These are phyloP conservation scores for Pipistrellus pygmaeus DNA, from an alignment of 2,797 vertebrate genomes.

Conservation along the genomic window DNA sequence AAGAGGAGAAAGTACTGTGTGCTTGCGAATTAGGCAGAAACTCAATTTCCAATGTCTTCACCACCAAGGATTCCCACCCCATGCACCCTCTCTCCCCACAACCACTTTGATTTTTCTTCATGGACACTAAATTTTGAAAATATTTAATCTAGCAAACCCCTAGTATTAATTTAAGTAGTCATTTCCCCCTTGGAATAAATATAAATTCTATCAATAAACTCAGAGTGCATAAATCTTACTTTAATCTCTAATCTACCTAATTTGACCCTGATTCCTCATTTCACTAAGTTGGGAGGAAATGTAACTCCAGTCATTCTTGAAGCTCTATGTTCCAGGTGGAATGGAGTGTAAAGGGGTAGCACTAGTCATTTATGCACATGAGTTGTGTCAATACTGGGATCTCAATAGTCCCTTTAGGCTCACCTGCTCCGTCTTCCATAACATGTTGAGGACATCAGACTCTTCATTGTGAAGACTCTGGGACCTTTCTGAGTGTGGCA, in stretches of 20 bases:
- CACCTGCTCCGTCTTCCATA: neutral
- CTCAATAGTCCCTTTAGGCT: neutral
- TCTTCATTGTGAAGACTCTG: neutral
- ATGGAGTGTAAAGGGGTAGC: no score
- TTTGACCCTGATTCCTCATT: neutral
- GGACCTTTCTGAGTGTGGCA: neutral
- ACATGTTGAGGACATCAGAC: neutral
- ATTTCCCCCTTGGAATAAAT: slow-evolving; percentile 7
- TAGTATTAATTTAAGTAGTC: slow-evolving; percentile 22
- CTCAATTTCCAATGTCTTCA: neutral
- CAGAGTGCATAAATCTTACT: neutral
- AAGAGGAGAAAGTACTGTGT: neutral
- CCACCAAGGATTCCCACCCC: neutral
- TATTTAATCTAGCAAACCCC: slow-evolving; percentile 3
- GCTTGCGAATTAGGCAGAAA: neutral
- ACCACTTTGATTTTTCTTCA: neutral
- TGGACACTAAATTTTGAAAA: slow-evolving; percentile 13
- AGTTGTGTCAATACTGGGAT: neutral
- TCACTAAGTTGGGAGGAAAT: neutral
- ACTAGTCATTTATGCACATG: neutral
- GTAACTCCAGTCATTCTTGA: neutral
- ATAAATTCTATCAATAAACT: neutral
- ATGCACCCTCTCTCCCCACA: neutral
- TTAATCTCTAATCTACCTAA: neutral
- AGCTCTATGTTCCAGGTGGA: neutral